Conservation (phyloP, 2,113 vertebrate genomes). For the Heterotis niloticus region DNA sequence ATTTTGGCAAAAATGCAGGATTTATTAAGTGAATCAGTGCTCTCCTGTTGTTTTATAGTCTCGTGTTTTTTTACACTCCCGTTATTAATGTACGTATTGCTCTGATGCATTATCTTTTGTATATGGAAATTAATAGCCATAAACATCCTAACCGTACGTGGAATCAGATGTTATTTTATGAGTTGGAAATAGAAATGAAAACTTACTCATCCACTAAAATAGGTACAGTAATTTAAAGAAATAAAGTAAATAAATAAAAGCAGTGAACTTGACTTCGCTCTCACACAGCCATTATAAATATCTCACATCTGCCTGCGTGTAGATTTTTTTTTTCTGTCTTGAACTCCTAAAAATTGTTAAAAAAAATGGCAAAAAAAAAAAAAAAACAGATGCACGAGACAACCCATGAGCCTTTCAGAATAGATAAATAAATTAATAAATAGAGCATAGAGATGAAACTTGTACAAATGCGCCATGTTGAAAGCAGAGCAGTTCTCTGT, state of each 20-base stretch:
- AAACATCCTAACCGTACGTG: too few relatives aligned
- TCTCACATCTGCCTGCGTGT: neutral
- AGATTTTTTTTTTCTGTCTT: neutral
- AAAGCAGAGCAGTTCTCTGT: neutral
- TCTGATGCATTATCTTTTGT: too few relatives aligned
- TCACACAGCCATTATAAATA: neutral
- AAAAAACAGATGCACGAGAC: neutral
- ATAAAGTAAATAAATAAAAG: neutral
- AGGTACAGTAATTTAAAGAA: neutral
- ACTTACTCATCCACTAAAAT: neutral
- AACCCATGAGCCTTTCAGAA: conserved; percentile 12
- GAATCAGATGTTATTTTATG: too few relatives aligned
- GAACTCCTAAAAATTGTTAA: neutral
- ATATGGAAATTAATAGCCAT: too few relatives aligned
- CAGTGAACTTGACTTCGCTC: conserved; percentile 7
- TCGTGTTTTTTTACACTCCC: too few relatives aligned
- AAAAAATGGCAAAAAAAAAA: conserved; percentile 3
- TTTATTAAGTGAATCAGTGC: too few relatives aligned
- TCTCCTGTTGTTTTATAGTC: too few relatives aligned
- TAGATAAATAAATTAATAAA: conserved; percentile 6
- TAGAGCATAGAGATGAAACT: neutral
- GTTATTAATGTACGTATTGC: too few relatives aligned
- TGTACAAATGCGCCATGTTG: neutral
- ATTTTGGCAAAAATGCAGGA: too few relatives aligned
- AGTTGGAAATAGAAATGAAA: neutral